These are phyloP conservation scores for Bhutanitis thaidina DNA, from an alignment of 2,888 invertebrate genomes.

Conservation along the genomic window DNA sequence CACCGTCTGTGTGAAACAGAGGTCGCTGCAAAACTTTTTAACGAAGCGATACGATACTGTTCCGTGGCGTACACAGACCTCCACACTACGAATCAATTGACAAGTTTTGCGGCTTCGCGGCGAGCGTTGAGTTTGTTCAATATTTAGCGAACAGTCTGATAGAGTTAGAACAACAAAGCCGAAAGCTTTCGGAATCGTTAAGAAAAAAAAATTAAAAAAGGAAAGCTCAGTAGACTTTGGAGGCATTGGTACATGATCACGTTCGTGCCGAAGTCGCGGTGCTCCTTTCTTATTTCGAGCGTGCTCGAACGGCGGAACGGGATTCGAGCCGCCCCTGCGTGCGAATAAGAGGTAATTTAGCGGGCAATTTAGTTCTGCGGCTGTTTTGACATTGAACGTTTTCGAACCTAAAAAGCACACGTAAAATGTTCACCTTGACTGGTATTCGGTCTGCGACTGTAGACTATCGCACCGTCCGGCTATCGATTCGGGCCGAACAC, in stretches of 20 bases:
- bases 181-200: too few relatives aligned
- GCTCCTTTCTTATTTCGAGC: not conserved
- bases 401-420: slow-evolving; percentile 53
- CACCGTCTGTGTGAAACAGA: too few relatives aligned
- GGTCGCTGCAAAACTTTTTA: too few relatives aligned
- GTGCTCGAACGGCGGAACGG: not conserved
- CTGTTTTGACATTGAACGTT: slow-evolving; percentile 64
- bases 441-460: slow-evolving; percentile 50
- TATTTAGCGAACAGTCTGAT: too few relatives aligned
- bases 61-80: not conserved
- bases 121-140: too few relatives aligned
- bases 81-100: not conserved
- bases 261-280: not conserved
- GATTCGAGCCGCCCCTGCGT: slow-evolving; percentile 23
- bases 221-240: too few relatives aligned
- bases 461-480: slow-evolving; percentile 53
- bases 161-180: too few relatives aligned
- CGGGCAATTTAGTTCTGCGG: slow-evolving; percentile 66
- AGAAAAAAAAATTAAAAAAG: too few relatives aligned
- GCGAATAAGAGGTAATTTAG: slow-evolving; percentile 36
- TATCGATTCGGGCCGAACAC: slow-evolving; percentile 43
- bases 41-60: not conserved
- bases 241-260: too few relatives aligned
- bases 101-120: not conserved
- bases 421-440: slow-evolving; percentile 58